These are phyloP conservation scores for Papilio polyxenes DNA, from an alignment of 1,140 invertebrate species.

Conservation along the genomic window DNA sequence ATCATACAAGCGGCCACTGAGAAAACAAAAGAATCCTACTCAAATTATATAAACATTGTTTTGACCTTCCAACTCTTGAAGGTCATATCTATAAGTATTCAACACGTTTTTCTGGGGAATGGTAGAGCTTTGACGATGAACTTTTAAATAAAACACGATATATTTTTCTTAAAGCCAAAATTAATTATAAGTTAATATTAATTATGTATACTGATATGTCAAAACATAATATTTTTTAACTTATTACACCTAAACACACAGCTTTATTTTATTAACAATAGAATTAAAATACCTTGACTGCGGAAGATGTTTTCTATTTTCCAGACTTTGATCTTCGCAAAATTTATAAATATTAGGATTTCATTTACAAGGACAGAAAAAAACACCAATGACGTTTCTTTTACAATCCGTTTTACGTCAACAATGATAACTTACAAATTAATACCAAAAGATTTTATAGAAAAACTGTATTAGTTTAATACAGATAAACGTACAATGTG, in stretches of 20 bases:
- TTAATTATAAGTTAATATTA: not conserved
- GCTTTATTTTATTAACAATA: not conserved
- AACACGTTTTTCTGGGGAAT: conserved; percentile 4
- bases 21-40: conserved; percentile 51
- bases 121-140: not conserved
- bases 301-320: conserved; percentile 21
- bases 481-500: too few relatives aligned
- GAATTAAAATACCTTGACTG: conserved; percentile 11
- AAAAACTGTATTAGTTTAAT: too few relatives aligned
- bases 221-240: not conserved
- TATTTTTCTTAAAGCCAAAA: not conserved
- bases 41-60: conserved; percentile 72
- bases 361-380: conserved; percentile 52
- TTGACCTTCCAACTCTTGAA: conserved; percentile 69
- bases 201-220: not conserved
- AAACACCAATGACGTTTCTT: conserved; percentile 46
- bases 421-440: not conserved
- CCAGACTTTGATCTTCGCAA: conserved; percentile 33
- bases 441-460: not conserved
- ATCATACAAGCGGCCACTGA: conserved; percentile 49
- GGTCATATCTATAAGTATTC: conserved; percentile 52
- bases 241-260: not conserved
- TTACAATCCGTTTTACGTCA: conserved; percentile 37
- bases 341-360: conserved; percentile 46
- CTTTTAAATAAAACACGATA: not conserved